Evolutionary conservation across 1,140 invertebrate genomes (phyloP), one percentile per base, ranked within the genome.

Genomic region (Semibalanus balanoides): DNA sequence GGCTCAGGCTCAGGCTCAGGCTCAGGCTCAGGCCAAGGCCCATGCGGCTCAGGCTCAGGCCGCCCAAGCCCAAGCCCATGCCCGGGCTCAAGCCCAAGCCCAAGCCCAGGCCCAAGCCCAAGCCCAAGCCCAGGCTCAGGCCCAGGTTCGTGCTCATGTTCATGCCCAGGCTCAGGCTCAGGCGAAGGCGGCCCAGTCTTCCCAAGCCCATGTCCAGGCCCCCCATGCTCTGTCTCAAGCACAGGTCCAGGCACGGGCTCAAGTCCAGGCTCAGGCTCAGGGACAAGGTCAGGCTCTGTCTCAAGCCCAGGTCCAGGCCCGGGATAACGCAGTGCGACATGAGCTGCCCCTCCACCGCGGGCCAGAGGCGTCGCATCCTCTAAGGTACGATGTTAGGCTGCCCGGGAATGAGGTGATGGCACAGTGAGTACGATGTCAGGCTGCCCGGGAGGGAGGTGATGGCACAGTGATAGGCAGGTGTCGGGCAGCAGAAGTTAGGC

Each of bases 91-190:
- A 22, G 69, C 74, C 7, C 3, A 28, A 31, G 30, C 74, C n/a
- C 74, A 74, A 51, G 30, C 30, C n/a, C n/a, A 74, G 74, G n/a
- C 30, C 11, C 3, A 31, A 22, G 30, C 74, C 74, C n/a, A 74
- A n/a, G 69, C 74, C 74, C 74, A 74, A n/a, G n/a, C 30, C 74
- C 7, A 28, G n/a, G 69, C 30, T 31, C 74, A 74, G n/a, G 69
- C 74, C n/a, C n/a, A 74, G 74, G 30, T n/a, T 51, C 5, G 28
- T 11, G 69, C 74, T n/a, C 28, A 74, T 7, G 30, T n/a, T 51
- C 74, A 74, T 31, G 30, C 74, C 5, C 74, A 74, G 74, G 30
- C n/a, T n/a, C 74, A 74, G n/a, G 69, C 74, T 51, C 74, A 74
- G n/a, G 30, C 74, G 3, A 25, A 74, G 30, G 30, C 74, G 30